These are phyloP conservation scores for Pterostichus niger DNA, from an alignment of 2,888 invertebrate species.

Conservation along the genomic window DNA sequence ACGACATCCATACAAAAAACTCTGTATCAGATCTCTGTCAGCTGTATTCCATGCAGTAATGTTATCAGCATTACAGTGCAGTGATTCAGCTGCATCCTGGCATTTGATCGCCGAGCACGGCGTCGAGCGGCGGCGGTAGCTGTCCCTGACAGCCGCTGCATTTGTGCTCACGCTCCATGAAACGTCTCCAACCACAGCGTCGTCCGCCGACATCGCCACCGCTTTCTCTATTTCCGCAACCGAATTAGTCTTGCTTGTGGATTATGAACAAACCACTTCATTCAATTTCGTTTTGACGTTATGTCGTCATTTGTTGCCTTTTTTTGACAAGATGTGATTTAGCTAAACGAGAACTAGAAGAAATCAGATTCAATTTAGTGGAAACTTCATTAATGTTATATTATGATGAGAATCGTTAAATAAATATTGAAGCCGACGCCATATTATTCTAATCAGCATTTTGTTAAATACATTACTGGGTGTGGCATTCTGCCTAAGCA, in stretches of 20 bases:
- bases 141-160: slow-evolving; percentile 60
- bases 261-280: slow-evolving; percentile 60
- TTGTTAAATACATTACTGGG: too few relatives aligned
- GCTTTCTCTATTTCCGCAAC: slow-evolving; percentile 59
- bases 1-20: too few relatives aligned
- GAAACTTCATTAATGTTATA: slow-evolving; percentile 23
- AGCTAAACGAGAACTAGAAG: background rate
- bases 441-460: too few relatives aligned
- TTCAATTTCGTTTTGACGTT: slow-evolving; percentile 53
- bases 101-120: slow-evolving; percentile 26
- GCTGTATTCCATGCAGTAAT: background rate
- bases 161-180: slow-evolving; percentile 56
- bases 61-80: slow-evolving; percentile 20
- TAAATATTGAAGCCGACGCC: too few relatives aligned
- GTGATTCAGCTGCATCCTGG: slow-evolving; percentile 1
- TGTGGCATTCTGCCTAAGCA: too few relatives aligned
- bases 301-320: slow-evolving; percentile 29
- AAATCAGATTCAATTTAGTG: slow-evolving; percentile 4
- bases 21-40: background rate
- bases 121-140: too few relatives aligned
- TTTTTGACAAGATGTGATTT: slow-evolving; percentile 36
- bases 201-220: background rate
- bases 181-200: slow-evolving; percentile 21
- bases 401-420: too few relatives aligned
- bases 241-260: slow-evolving; percentile 50